Evolutionary conservation across 2,888 invertebrate genomes (phyloP).

Genomic region (Trilocha varians): DNA sequence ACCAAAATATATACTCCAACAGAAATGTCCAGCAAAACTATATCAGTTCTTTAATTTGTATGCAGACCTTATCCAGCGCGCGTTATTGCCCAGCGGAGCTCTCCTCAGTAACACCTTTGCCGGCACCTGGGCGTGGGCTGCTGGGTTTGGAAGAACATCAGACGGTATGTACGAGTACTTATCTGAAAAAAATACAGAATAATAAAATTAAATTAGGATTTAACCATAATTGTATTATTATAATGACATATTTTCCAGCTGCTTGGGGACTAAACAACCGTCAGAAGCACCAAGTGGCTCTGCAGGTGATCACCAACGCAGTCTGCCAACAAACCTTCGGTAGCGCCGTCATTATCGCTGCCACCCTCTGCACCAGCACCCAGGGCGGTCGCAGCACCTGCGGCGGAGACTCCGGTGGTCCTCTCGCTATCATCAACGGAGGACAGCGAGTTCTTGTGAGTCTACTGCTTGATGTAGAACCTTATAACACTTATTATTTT

Average conservation of each 20-base stretch:
- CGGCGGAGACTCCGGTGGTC: slow-evolving; percentile 38
- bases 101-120: slow-evolving; percentile 4
- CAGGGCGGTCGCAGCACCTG: slow-evolving; percentile 24
- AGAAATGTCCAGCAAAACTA: background rate
- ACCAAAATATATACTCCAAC: background rate
- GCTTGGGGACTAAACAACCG: slow-evolving; percentile 4
- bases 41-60: background rate
- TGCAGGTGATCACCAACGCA: slow-evolving; percentile 6
- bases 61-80: background rate
- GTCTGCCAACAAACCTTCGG: slow-evolving; percentile 18
- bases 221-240: no score
- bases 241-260: background rate
- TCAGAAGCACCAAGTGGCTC: slow-evolving; percentile 7
- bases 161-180: background rate
- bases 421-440: slow-evolving; percentile 20
- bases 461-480: no score
- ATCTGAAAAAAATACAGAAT: background rate
- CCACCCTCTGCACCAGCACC: slow-evolving; percentile 32
- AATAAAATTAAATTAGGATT: slow-evolving; percentile 1
- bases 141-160: background rate
- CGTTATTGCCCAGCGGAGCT: background rate
- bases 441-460: no score
- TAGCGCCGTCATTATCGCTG: slow-evolving; percentile 13
- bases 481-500: no score
- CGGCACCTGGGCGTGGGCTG: background rate